A percentile compares a stretch with the other conserved stretches of the same genome.
Conservation (phyloP, 2,888 invertebrate species). For the Crossocerus cetratus region DNA sequence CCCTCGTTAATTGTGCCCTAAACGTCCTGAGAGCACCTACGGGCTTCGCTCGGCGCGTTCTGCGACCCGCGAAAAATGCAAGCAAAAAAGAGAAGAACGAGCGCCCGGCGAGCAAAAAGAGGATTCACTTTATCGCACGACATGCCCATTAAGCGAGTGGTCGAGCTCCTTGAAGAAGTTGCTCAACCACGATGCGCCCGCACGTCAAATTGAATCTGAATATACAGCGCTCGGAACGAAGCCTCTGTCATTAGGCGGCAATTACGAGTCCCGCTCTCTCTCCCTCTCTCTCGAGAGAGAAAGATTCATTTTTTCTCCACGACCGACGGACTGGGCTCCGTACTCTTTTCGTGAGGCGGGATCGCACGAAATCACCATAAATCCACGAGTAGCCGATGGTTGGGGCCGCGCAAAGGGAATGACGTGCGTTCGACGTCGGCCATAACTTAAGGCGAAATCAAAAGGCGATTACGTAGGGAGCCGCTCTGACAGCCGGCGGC, state of each 20-base stretch:
- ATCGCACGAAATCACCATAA: slow-evolving; percentile 40
- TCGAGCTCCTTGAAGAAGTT: not conserved
- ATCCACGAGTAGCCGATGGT: slow-evolving; percentile 56
- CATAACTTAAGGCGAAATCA: slow-evolving; percentile 65
- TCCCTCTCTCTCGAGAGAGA: not conserved
- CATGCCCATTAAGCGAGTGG: not conserved
- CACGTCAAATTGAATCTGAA: slow-evolving; percentile 17
- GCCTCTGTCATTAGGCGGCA: slow-evolving; percentile 36
- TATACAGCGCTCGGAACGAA: slow-evolving; percentile 16
- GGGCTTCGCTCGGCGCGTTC: not conserved
- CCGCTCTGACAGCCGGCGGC: slow-evolving; percentile 22
- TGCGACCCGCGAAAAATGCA: not conserved
- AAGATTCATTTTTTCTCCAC: slow-evolving; percentile 11
- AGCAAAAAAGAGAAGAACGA: slow-evolving; percentile 8
- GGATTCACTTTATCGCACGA: slow-evolving; percentile 7
- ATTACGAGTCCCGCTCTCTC: slow-evolving; percentile 16
- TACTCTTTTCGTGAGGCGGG: slow-evolving; percentile 28
- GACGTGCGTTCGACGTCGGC: slow-evolving; percentile 64
- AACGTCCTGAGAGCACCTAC: slow-evolving; percentile 8
- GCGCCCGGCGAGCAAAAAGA: not conserved
- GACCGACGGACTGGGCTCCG: not conserved
- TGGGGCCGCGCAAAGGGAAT: slow-evolving; percentile 52
- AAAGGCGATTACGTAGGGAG: slow-evolving; percentile 61
- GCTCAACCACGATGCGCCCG: slow-evolving; percentile 2
- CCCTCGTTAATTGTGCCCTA: slow-evolving; percentile 27